Evolutionary conservation across 2,113 vertebrate genomes (phyloP), one percentile per base, ranked within the genome.

Genomic region (Lates calcarifer): DNA sequence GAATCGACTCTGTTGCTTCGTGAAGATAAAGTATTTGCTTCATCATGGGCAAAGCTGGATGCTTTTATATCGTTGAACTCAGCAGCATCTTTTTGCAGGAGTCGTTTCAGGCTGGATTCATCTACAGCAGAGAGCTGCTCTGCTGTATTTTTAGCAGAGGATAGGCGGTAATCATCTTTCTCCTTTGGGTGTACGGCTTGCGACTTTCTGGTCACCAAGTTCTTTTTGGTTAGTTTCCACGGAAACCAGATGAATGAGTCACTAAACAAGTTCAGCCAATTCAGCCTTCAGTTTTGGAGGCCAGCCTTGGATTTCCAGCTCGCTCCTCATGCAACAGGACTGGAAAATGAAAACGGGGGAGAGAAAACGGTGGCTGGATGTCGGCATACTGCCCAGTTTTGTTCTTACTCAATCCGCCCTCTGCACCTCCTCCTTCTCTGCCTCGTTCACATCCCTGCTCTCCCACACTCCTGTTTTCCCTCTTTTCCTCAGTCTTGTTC

Each of bases 191-290:
- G 62, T 83, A 24, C 11, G 28, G 67, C 65, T 72, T 72, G 56
- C 26, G 33, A 74, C 75, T 83, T 87, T 84, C 65, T 81, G 85
- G 78, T 82, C 88, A 86, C 78, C 5, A 58, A 77, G 84, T 86
- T 82, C 43, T 79, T 89, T 89, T 62, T n/a, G 75, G 77, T 85
- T 28, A 37, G 82, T 93, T 87, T 83, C 93, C 90, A 88, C 29
- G 26, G 88, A 89, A 90, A 93, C 86, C 89, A 91, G 90, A 94
- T 87, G 41, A 76, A 82, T 92, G 91, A 94, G 86, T 90, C 91
- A 93, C 61, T 51, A 41, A 41, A 53, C 61, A 47, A 63, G 80
- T 86, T 83, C 70, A 72, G 79, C 76, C 75, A 76, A 85, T 73
- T 82, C 76, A 80, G 81, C 83, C 82, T 73, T 82, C 76, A 80